These are phyloP conservation scores for Tetheella fluctuosa DNA, from an alignment of 2,888 invertebrate genomes.

Conservation along the genomic window DNA sequence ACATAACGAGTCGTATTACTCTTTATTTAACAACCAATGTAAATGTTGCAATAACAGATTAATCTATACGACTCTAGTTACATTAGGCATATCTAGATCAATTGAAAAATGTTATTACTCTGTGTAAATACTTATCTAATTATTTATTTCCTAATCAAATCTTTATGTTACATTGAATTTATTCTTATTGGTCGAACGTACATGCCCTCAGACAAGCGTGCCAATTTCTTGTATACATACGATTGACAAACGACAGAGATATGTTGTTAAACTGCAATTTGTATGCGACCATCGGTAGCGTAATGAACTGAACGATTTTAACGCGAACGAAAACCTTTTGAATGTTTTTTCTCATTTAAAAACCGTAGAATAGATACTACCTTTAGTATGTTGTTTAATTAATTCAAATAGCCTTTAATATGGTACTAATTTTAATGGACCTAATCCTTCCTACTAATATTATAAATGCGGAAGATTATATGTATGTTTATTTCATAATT, in stretches of 20 bases:
- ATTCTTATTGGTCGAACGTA: background rate
- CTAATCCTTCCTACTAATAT: too few relatives aligned
- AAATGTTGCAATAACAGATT: background rate
- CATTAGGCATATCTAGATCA: background rate
- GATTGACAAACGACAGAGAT: conserved; percentile 28
- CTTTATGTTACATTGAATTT: conserved; percentile 5
- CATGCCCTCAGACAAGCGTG: background rate
- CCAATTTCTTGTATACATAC: conserved; percentile 3
- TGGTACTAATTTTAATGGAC: too few relatives aligned
- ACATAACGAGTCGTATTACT: too few relatives aligned
- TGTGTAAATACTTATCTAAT: background rate
- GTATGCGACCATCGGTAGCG: conserved; percentile 48
- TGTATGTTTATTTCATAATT: too few relatives aligned
- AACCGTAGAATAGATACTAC: background rate
- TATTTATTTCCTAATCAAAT: background rate
- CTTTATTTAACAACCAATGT: too few relatives aligned
- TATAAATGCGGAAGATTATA: too few relatives aligned
- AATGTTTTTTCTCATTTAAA: conserved; percentile 7
- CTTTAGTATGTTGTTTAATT: background rate
- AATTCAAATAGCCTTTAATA: background rate
- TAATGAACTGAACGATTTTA: conserved; percentile 45
- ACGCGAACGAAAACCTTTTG: conserved; percentile 32
- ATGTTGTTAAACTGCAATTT: conserved; percentile 59
- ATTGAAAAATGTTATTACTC: background rate
- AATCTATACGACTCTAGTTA: background rate